Conservation (phyloP, 2,113 vertebrate genomes). For the Epinephelus moara region DNA sequence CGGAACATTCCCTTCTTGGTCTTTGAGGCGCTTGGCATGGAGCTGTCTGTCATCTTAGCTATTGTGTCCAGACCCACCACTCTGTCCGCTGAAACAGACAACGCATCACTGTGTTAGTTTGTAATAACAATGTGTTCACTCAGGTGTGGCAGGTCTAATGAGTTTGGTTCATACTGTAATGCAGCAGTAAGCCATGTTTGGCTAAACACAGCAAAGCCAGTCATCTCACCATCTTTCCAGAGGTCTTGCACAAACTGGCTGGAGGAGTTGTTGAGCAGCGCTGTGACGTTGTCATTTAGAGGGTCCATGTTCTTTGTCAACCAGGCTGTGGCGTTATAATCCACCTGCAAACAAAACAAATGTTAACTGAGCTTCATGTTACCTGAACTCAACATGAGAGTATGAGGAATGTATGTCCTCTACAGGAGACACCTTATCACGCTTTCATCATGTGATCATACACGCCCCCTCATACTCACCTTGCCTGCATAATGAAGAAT, state of each 20-base stretch:
- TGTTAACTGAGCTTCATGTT: background rate
- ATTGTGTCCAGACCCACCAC: constrained; percentile 97
- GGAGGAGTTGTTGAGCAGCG: constrained; percentile 92
- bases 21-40: constrained; percentile 91
- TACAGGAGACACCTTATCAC: background rate
- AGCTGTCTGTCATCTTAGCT: constrained; percentile 96
- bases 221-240: constrained; percentile 93
- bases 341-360: constrained; percentile 86
- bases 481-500: constrained; percentile 95
- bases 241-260: constrained; percentile 94
- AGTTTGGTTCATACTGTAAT: too few species aligned
- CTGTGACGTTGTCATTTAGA: constrained; percentile 93
- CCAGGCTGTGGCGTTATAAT: constrained; percentile 93
- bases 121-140: background rate
- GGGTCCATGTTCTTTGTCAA: constrained; percentile 99
- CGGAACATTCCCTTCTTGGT: constrained; percentile 99
- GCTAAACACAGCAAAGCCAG: background rate
- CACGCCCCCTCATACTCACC: constrained; percentile 75
- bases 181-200: background rate
- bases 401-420: background rate
- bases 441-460: background rate
- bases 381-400: background rate
- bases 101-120: background rate
- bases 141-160: too few species aligned
- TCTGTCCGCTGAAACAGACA: constrained; percentile 88